Percentiles rank a stretch among this genome's conserved stretches.
Evolutionary conservation across 2,888 invertebrate species (phyloP).

Genomic region (Tetropium fuscum): DNA sequence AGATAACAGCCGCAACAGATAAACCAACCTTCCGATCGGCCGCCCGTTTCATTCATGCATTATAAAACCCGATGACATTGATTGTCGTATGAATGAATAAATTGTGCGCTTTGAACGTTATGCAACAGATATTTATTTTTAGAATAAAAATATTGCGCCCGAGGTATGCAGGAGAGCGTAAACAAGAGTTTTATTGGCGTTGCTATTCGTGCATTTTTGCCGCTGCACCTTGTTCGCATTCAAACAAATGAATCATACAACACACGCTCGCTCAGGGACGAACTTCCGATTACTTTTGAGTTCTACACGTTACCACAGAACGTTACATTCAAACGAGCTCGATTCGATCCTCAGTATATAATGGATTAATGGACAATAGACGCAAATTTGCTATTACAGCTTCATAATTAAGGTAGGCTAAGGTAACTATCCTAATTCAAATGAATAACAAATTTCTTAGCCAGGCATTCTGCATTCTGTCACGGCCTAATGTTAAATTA

Average conservation of each 20-base stretch:
- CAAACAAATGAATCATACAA: constrained; percentile 18
- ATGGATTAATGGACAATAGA: too few relatives aligned
- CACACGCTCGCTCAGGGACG: too few relatives aligned
- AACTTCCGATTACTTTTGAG: too few relatives aligned
- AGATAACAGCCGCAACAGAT: constrained; percentile 22
- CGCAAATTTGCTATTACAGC: too few relatives aligned
- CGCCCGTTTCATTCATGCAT: constrained; percentile 51
- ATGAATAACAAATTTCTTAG: too few relatives aligned
- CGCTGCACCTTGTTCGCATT: constrained; percentile 23
- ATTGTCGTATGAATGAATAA: constrained; percentile 52
- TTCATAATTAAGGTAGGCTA: too few relatives aligned
- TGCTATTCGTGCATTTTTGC: constrained; percentile 19
- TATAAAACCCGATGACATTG: constrained; percentile 53
- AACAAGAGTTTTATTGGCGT: constrained; percentile 15
- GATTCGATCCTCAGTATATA: too few relatives aligned
- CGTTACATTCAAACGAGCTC: too few relatives aligned
- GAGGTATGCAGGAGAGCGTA: constrained; percentile 21
- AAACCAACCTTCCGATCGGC: constrained; percentile 32
- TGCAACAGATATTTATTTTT: constrained; percentile 46
- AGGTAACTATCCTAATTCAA: too few relatives aligned
- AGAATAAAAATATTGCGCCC: constrained; percentile 28
- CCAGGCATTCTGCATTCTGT: too few relatives aligned
- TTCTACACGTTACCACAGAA: too few relatives aligned
- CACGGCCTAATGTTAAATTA: too few relatives aligned
- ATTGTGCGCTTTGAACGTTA: constrained; percentile 44